Evolutionary conservation across 2,113 vertebrate genomes (phyloP), one percentile per base, ranked within the genome.

Genomic region (Passer domesticus): DNA sequence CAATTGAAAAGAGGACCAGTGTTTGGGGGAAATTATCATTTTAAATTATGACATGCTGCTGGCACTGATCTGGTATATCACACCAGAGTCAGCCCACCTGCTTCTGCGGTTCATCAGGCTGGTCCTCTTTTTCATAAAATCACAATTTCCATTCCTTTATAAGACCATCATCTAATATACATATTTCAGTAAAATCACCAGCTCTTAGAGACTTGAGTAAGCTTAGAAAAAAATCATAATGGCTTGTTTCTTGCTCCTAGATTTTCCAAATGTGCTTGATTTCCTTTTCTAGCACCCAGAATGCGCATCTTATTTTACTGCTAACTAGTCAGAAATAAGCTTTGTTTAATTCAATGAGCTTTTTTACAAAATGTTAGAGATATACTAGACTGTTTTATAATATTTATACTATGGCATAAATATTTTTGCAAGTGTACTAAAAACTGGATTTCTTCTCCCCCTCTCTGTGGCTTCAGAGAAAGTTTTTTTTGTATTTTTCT

Each of bases 381-480:
- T 88, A 66, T 79, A 67, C 55, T 67, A 87, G 75, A 69, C 37
- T 93, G 39, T 83, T 95, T 96, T 64, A 87, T 62, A 47, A 73
- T 89, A 91, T 94, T 94, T 95, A 77, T 69, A 75, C 20, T 66
- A 81, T 63, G 58, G 23, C 60, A 84, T 96, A 91, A 96, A 95
- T 96, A 86, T 69, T 85, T 96, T 97, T 90, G 69, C 70, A 80
- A 83, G 55, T 72, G 35, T 77, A 80, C 43, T 63, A 56, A 83
- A 81, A 95, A 64, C 12, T 33, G 74, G 87, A 92, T 92, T 89
- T 33, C 41, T 73, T 62, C 82, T 92, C 41, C 60, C 74, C 52
- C 53, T 94, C 93, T 70, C 28, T 94, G 46, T 87, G 74, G 52
- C 63, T 95, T 95, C 76, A 75, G 53, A 93, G 33, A 91, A 91